Conservation (phyloP, 2,888 invertebrate genomes). For the Embidobia sp. region DNA sequence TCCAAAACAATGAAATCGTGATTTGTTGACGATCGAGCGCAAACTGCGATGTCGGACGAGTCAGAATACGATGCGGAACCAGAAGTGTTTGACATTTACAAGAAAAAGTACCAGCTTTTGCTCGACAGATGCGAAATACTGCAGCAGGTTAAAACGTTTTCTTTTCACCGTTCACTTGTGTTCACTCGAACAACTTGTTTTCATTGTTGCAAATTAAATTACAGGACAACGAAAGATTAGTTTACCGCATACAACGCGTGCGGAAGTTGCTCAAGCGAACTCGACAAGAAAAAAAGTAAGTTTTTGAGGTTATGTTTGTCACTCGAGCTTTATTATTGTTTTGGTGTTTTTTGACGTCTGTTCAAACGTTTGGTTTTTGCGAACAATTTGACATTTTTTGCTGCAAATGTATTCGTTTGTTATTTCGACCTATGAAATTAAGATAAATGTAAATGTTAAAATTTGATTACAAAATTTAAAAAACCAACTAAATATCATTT, state of each 20-base stretch:
- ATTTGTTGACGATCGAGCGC: no score
- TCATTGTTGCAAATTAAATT: conserved; percentile 59
- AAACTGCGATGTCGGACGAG: conserved; percentile 84
- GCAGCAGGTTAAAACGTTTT: conserved; percentile 82
- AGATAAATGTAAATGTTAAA: no score
- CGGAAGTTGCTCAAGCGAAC: conserved; percentile 87
- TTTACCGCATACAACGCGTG: conserved; percentile 87
- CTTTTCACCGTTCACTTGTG: neutral
- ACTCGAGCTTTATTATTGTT: neutral
- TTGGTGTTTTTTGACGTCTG: no score
- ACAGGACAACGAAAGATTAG: conserved; percentile 88
- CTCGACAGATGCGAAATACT: conserved; percentile 89
- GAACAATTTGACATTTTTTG: no score
- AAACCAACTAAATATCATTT: no score
- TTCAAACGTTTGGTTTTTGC: no score
- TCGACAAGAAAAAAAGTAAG: conserved; percentile 85
- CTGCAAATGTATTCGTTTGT: no score
- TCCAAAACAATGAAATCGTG: no score
- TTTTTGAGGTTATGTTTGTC: conserved; percentile 71
- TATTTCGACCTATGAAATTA: no score
- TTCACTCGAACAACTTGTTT: no score
- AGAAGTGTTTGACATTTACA: conserved; percentile 86
- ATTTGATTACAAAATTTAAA: no score
- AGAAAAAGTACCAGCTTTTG: conserved; percentile 88
- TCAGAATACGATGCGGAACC: conserved; percentile 84